Percentiles rank a stretch among this genome's conserved stretches.
Conservation (phyloP, 2,888 invertebrate genomes). For the Eristalinus aeneus region DNA sequence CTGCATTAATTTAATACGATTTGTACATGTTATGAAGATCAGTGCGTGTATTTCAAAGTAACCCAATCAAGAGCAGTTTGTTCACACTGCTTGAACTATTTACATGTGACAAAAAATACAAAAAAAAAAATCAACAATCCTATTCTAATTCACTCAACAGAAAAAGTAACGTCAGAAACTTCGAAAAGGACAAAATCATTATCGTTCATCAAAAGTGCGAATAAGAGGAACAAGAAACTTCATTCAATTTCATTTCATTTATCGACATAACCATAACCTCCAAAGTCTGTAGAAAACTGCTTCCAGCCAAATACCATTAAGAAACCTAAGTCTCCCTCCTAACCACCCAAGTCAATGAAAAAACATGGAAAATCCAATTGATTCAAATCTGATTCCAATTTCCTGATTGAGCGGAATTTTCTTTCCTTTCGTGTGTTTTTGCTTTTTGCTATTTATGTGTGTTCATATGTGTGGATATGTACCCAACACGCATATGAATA, state of each 20-base stretch:
- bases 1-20: no score
- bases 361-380: constrained; percentile 58
- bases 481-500: neutral
- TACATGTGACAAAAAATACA: no score
- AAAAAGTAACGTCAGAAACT: neutral
- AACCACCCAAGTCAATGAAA: constrained; percentile 25
- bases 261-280: constrained; percentile 59
- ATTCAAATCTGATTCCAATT: constrained; percentile 68
- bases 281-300: constrained; percentile 41
- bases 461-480: neutral
- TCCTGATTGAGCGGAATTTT: constrained; percentile 61
- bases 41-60: no score
- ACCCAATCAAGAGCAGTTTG: no score
- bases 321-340: constrained; percentile 25
- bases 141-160: neutral
- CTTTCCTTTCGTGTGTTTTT: neutral
- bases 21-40: no score
- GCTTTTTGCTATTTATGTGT: neutral
- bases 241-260: constrained; percentile 56
- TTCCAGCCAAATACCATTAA: constrained; percentile 48
- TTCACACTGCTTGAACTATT: no score
- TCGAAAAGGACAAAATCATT: constrained; percentile 31
- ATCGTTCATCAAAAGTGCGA: constrained; percentile 46
- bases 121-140: no score
- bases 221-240: constrained; percentile 24